Evolutionary conservation across 2,888 invertebrate genomes (phyloP).

Genomic region (Caenorhabditis sinica): DNA sequence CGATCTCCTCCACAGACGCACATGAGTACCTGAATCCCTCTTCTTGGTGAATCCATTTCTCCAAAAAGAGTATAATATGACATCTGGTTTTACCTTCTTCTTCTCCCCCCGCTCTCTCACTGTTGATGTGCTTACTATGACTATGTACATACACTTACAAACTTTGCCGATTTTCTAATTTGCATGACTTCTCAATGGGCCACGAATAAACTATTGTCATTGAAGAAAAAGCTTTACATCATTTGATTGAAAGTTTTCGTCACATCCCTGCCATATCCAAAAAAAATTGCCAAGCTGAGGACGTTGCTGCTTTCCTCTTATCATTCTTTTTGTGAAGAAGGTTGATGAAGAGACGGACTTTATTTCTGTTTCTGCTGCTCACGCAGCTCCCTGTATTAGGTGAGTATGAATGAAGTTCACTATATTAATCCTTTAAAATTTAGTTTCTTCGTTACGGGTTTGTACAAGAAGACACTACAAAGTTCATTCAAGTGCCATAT

Average conservation of each 20-base stretch:
- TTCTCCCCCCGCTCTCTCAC: conserved; percentile 17
- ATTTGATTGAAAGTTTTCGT: conserved; percentile 34
- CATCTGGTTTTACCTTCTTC: conserved; percentile 66
- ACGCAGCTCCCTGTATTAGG: conserved; percentile 37
- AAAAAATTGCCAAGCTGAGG: conserved; percentile 41
- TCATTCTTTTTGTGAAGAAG: conserved; percentile 2
- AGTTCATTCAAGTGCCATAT: conserved; percentile 60
- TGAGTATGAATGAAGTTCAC: not conserved
- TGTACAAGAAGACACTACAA: conserved; percentile 65
- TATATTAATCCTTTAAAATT: not conserved
- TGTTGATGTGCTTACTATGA: conserved; percentile 49
- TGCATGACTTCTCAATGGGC: conserved; percentile 65
- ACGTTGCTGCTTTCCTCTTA: not conserved
- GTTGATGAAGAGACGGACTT: conserved; percentile 51
- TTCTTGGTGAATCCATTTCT: conserved; percentile 62
- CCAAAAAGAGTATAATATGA: conserved; percentile 66
- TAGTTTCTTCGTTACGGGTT: conserved; percentile 60
- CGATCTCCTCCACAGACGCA: conserved; percentile 20
- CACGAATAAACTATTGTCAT: conserved; percentile 62
- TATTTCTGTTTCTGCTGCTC: conserved; percentile 48
- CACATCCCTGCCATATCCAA: not conserved
- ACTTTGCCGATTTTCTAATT: conserved; percentile 62
- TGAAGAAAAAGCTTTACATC: conserved; percentile 49
- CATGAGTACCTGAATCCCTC: conserved; percentile 60
- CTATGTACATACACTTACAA: conserved; percentile 65